Base-by-base conservation (phyloP, 92 coral and sea anemone genomes). In the Montipora capitata region DNA sequence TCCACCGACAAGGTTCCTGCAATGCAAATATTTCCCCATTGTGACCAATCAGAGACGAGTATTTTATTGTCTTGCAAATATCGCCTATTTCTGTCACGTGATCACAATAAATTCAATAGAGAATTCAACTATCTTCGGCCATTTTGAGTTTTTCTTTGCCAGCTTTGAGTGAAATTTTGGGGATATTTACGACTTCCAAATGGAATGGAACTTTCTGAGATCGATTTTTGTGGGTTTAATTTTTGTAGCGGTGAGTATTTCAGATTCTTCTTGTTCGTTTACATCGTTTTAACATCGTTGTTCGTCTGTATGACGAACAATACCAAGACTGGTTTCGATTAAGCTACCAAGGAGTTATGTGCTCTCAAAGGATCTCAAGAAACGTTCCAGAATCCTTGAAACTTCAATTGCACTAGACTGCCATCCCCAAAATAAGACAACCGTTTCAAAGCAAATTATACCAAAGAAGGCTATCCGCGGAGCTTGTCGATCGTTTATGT, bases 191-290 rank as follows among this genome's bases (percentile, higher is more conserved):
- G 80, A 61, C 58, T 57, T 62, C 39, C 65, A 58, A 62, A 91
- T 91, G 94, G 79, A 82, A 17, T 87, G 83, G 89, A 82, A 64
- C 38, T 61, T 82, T 58, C 56, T 44, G 51, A 43, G 48, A 68
- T 48, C 87, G 85, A 18, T 91, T 27, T 39, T 75, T 38, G 49
- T 68, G 68, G 66, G 76, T 54, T 14, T 87, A 7, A 69, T n/a
- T 65, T 58, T 77, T 79, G 18, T 82, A 8, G 2, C 62, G 94
- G 94, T 91, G 83, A 91, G 94, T 87, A 51, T 18, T 71, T 35
- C 1, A 17, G 10, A 38, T 39, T 38, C 2, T 68, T 13, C 20
- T 68, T 13, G 18, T 42, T 71, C 78, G 72, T 18, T 72, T 41
- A 17, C 52, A 49, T n/a, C 76, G 54, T 35, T 59, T 15, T 38